phyloP scores from a whole-genome alignment of 1,140 invertebrate genomes.

The Zelostemma sp. region DNA sequence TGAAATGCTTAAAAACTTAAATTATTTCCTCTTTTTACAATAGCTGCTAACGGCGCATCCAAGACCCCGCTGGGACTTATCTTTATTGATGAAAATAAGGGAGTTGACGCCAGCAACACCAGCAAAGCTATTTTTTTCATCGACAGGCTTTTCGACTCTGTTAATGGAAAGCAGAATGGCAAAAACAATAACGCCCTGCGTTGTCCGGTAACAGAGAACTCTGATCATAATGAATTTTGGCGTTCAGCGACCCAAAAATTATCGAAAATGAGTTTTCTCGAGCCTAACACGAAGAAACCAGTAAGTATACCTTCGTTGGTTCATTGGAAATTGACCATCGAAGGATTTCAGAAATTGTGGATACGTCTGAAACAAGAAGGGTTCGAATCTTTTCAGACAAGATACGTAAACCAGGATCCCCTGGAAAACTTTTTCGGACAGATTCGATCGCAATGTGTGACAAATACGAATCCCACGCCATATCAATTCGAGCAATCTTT shows the following conservation, averaged over 20 bases:
- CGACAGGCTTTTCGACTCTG: constrained; percentile 34
- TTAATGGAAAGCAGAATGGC: constrained; percentile 15
- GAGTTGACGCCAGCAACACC: neutral
- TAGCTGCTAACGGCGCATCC: neutral
- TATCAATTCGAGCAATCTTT: constrained; percentile 19
- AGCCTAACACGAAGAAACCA: neutral
- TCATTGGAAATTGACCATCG: constrained; percentile 22
- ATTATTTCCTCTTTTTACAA: no score
- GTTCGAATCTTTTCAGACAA: constrained; percentile 17
- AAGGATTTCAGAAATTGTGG: constrained; percentile 26
- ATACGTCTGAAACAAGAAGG: constrained; percentile 2
- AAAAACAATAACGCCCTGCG: neutral
- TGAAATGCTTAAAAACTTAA: no score
- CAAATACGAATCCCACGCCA: constrained; percentile 28
- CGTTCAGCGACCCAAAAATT: constrained; percentile 1
- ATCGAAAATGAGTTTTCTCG: constrained; percentile 6
- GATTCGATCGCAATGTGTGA: no score
- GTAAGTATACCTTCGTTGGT: constrained; percentile 5
- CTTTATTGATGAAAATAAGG: no score
- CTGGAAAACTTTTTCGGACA: constrained; percentile 40
- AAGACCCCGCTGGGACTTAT: neutral
- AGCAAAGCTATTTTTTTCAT: constrained; percentile 7
- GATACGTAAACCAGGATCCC: constrained; percentile 33
- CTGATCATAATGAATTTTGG: constrained; percentile 17
- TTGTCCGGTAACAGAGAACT: constrained; percentile 7